A percentile compares a stretch with the other conserved stretches of the same genome.
These are phyloP conservation scores for Rissa tridactyla DNA, from an alignment of 2,113 vertebrate genomes.

Conservation along the genomic window DNA sequence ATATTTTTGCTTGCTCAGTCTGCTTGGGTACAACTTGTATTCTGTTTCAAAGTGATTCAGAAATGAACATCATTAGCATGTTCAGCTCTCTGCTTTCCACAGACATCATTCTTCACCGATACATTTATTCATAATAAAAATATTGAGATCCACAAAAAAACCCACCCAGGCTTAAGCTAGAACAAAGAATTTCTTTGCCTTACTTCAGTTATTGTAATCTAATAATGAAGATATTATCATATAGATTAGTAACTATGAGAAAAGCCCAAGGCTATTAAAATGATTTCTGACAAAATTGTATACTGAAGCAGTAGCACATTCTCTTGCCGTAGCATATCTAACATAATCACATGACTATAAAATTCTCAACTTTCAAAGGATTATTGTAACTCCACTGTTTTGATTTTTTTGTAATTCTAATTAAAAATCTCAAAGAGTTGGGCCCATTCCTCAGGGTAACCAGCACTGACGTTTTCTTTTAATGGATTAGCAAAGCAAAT, in stretches of 20 bases:
- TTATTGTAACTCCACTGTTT: constrained; percentile 8
- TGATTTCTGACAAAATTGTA: constrained; percentile 37
- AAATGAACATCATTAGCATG: neutral
- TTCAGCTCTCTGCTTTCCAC: neutral
- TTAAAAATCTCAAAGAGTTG: constrained; percentile 39
- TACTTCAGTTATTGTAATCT: constrained; percentile 43
- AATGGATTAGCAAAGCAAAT: constrained; percentile 24
- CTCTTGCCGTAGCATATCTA: constrained; percentile 12
- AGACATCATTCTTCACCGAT: neutral
- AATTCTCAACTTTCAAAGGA: constrained; percentile 55
- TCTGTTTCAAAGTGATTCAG: neutral
- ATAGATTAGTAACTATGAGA: constrained; percentile 45
- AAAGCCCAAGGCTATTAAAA: constrained; percentile 51
- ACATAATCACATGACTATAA: constrained; percentile 37
- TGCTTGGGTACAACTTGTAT: neutral
- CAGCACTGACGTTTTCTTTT: neutral
- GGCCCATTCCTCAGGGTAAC: neutral
- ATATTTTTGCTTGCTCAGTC: neutral
- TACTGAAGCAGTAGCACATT: constrained; percentile 10
- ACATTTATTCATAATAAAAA: constrained; percentile 29
- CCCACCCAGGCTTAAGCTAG: neutral
- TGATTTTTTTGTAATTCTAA: constrained; percentile 12
- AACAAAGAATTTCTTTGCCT: constrained; percentile 52
- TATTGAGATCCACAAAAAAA: neutral
- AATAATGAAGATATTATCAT: constrained; percentile 56